Evolutionary conservation across 1,140 invertebrate species (phyloP).

Genomic region (Hyles vespertilio): DNA sequence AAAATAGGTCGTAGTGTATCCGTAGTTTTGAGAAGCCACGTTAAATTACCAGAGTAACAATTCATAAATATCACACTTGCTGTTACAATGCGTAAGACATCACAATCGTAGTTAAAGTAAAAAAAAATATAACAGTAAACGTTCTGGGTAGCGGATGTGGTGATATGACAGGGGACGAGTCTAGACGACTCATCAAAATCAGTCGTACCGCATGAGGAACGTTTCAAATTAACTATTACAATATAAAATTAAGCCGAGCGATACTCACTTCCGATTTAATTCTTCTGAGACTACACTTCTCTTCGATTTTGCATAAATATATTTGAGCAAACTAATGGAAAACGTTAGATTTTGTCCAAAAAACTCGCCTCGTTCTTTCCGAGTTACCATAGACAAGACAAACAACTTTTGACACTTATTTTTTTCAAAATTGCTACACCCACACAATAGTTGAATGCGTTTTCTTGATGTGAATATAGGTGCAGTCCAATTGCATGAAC

Average conservation of each 20-base stretch:
- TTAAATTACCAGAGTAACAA: conserved; percentile 1
- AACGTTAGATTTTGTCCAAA: conserved; percentile 45
- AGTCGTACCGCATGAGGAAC: conserved; percentile 18
- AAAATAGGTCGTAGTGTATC: conserved; percentile 62
- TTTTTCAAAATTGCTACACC: too few relatives aligned
- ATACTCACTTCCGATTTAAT: conserved; percentile 37
- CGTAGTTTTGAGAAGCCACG: conserved; percentile 20
- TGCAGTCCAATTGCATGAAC: neutral
- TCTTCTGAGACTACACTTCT: conserved; percentile 19
- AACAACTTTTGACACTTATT: conserved; percentile 5
- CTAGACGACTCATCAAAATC: conserved; percentile 62
- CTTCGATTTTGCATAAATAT: conserved; percentile 23
- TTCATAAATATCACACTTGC: neutral
- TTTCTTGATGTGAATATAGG: too few relatives aligned
- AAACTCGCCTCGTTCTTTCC: conserved; percentile 43
- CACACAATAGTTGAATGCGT: too few relatives aligned
- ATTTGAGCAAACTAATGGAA: conserved; percentile 35
- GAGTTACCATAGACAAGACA: conserved; percentile 45
- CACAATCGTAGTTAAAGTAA: conserved; percentile 8
- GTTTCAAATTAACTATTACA: too few relatives aligned
- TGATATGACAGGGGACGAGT: conserved; percentile 41
- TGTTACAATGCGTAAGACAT: neutral
- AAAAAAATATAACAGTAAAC: conserved; percentile 41
- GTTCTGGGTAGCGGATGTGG: conserved; percentile 53
- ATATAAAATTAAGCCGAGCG: neutral